Percentiles rank a stretch among this genome's conserved stretches.
Evolutionary conservation across 2,888 invertebrate genomes (phyloP).

Genomic region (Pachycephus smyrnensis): DNA sequence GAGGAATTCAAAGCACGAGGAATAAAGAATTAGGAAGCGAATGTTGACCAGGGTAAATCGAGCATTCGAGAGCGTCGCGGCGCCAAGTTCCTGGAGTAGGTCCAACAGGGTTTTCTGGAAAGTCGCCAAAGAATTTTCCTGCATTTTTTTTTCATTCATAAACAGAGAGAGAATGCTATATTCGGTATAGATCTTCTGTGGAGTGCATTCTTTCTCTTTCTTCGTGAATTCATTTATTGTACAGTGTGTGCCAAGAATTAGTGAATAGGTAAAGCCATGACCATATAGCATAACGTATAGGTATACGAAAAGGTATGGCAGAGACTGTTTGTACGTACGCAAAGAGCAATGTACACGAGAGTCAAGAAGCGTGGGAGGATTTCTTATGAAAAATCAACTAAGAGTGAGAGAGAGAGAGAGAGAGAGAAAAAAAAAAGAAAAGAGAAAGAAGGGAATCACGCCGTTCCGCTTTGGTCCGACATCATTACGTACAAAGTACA

Average conservation of each 20-base stretch:
- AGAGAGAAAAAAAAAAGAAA: background rate
- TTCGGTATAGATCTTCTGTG: constrained; percentile 43
- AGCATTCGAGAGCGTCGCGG: background rate
- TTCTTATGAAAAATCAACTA: background rate
- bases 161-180: constrained; percentile 49
- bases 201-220: background rate
- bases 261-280: background rate
- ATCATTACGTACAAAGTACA: background rate
- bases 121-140: constrained; percentile 54
- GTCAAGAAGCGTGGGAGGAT: background rate
- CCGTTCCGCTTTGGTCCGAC: background rate
- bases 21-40: background rate
- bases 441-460: background rate
- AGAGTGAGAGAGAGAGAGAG: background rate
- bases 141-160: constrained; percentile 65
- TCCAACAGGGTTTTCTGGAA: constrained; percentile 43
- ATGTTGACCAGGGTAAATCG: background rate
- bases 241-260: background rate
- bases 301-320: no score
- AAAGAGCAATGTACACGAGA: background rate
- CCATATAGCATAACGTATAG: background rate
- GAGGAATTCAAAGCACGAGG: background rate
- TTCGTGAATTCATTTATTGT: background rate
- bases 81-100: constrained; percentile 15
- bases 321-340: no score